These are phyloP conservation scores for Oryzias celebensis DNA, from an alignment of 2,113 vertebrate genomes.

Conservation along the genomic window DNA sequence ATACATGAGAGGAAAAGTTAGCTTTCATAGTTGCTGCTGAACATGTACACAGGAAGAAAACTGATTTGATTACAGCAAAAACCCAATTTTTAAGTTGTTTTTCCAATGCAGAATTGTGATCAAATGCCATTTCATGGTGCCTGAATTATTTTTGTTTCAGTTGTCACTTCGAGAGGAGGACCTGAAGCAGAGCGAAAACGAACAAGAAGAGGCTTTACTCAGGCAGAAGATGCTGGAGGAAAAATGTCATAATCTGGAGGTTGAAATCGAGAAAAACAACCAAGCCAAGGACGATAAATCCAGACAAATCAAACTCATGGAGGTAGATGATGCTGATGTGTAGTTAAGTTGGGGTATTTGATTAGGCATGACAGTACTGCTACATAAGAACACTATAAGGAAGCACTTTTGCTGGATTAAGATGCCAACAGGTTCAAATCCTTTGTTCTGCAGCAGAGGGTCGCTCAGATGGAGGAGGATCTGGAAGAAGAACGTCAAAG, in stretches of 20 bases:
- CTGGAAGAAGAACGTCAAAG: constrained; percentile 92
- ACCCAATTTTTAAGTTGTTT: not conserved
- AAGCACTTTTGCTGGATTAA: not conserved
- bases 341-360: not conserved
- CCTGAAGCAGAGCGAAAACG: constrained; percentile 80
- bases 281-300: constrained; percentile 84
- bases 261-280: constrained; percentile 80
- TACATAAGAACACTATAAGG: no score
- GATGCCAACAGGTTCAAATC: constrained; percentile 2
- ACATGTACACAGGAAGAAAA: no score
- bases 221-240: constrained; percentile 82
- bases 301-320: constrained; percentile 86
- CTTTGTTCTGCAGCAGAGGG: constrained; percentile 81
- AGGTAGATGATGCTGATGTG: constrained; percentile 75
- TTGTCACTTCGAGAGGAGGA: constrained; percentile 82
- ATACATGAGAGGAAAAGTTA: no score
- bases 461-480: constrained; percentile 87
- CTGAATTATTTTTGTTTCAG: constrained; percentile 66
- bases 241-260: constrained; percentile 85
- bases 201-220: constrained; percentile 83
- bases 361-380: not conserved
- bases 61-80: no score
- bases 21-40: no score
- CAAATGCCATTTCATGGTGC: no score
- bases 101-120: not conserved